These are phyloP conservation scores for Malachius bipustulatus DNA, from an alignment of 2,888 invertebrate species.

Conservation along the genomic window DNA sequence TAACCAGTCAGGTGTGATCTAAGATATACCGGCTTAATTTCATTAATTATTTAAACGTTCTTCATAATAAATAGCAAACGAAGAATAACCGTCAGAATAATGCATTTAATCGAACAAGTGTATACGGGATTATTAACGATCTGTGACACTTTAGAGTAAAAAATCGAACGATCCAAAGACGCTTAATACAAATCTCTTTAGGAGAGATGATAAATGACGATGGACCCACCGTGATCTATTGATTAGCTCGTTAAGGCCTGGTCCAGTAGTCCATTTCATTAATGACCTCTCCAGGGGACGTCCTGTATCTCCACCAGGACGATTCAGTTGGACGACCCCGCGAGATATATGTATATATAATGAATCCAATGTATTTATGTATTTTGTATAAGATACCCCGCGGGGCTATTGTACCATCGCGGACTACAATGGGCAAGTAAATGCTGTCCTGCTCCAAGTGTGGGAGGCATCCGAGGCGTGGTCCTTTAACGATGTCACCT, in stretches of 20 bases:
- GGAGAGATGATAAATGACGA: slow-evolving; percentile 38
- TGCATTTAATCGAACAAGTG: not conserved
- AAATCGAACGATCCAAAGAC: slow-evolving; percentile 31
- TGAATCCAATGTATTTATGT: slow-evolving; percentile 41
- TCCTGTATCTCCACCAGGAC: slow-evolving; percentile 15
- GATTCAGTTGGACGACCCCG: slow-evolving; percentile 31
- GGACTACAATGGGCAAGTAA: slow-evolving; percentile 35
- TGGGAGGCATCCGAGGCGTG: slow-evolving; percentile 34
- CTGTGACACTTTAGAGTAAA: slow-evolving; percentile 33
- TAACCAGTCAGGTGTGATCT: no score
- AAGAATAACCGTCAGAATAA: no score
- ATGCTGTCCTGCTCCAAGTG: slow-evolving; percentile 30
- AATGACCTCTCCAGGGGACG: not conserved
- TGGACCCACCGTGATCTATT: slow-evolving; percentile 39
- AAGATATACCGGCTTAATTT: no score
- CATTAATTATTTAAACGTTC: no score
- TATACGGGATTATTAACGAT: slow-evolving; percentile 20
- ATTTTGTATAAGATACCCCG: slow-evolving; percentile 39
- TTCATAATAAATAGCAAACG: no score
- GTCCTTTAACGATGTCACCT: slow-evolving; percentile 32
- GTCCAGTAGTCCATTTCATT: slow-evolving; percentile 30
- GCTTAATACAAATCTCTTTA: slow-evolving; percentile 39
- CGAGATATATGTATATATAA: slow-evolving; percentile 38
- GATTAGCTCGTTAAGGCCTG: slow-evolving; percentile 39
- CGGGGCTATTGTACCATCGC: slow-evolving; percentile 35